These are phyloP conservation scores for Hyles vespertilio DNA, from an alignment of 1,140 invertebrate species.

Conservation along the genomic window DNA sequence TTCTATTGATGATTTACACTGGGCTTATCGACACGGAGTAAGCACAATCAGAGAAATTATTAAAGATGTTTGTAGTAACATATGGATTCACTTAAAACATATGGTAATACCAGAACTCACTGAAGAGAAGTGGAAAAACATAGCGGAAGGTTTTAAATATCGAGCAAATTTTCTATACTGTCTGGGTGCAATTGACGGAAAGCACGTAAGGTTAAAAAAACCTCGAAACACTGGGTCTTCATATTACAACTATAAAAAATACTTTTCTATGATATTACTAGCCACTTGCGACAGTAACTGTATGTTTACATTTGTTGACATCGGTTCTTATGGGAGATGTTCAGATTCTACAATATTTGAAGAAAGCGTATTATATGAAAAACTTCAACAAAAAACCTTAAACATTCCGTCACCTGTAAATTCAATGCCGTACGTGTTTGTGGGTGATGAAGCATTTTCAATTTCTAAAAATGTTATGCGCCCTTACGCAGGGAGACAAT, in stretches of 20 bases:
- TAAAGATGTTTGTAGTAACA: constrained; percentile 32
- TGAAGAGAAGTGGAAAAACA: constrained; percentile 47
- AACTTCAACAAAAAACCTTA: too few species aligned
- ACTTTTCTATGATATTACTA: not conserved
- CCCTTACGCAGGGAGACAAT: constrained; percentile 34
- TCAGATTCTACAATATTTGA: too few species aligned
- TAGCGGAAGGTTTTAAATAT: constrained; percentile 15
- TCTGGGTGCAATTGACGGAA: not conserved
- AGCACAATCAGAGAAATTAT: constrained; percentile 36
- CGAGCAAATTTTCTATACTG: constrained; percentile 33
- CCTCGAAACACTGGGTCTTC: not conserved
- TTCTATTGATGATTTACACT: constrained; percentile 41
- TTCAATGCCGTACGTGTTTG: too few species aligned
- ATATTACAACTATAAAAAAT: constrained; percentile 3
- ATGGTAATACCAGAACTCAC: constrained; percentile 29
- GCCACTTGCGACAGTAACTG: not conserved
- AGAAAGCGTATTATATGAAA: too few species aligned
- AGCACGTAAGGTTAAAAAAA: constrained; percentile 1
- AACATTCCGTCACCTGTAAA: too few species aligned
- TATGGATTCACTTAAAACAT: constrained; percentile 35
- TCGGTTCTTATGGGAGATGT: not conserved
- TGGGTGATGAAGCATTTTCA: too few species aligned
- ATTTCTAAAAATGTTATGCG: constrained; percentile 26
- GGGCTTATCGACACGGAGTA: constrained; percentile 38
- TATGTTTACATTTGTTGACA: not conserved